Conservation (phyloP, 1,140 invertebrate species). For the Euschistus heros region DNA sequence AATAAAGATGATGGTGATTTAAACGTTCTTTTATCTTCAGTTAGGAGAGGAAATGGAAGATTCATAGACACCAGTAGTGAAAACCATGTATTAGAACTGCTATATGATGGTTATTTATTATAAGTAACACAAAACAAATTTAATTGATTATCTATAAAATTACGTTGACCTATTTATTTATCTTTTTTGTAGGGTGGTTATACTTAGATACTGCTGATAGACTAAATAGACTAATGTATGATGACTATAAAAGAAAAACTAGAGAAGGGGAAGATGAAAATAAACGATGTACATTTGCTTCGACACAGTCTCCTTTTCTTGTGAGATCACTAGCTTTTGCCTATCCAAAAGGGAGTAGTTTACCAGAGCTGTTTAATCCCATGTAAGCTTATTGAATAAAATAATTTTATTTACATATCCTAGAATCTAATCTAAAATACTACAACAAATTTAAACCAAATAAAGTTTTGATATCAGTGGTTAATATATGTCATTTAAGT, state of each 20-base stretch:
- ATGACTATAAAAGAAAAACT: slow-evolving; percentile 53
- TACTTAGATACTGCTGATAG: slow-evolving; percentile 54
- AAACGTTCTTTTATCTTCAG: slow-evolving; percentile 28
- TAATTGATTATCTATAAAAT: neutral
- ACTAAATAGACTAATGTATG: slow-evolving; percentile 52
- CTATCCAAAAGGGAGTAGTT: slow-evolving; percentile 47
- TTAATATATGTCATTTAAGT: no score
- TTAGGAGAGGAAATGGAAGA: slow-evolving; percentile 29
- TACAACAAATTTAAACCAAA: neutral
- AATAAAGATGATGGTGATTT: slow-evolving; percentile 28
- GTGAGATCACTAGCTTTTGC: slow-evolving; percentile 54
- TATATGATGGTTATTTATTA: slow-evolving; percentile 24
- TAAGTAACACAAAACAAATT: neutral
- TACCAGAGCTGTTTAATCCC: slow-evolving; percentile 48
- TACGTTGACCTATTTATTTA: neutral
- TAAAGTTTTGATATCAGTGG: neutral
- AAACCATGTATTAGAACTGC: slow-evolving; percentile 24
- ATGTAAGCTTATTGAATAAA: slow-evolving; percentile 43
- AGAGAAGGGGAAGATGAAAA: slow-evolving; percentile 43
- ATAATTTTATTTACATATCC: no score
- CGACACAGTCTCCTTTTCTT: slow-evolving; percentile 52
- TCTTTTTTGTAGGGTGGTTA: slow-evolving; percentile 38
- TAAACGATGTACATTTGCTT: slow-evolving; percentile 57
- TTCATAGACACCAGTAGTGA: slow-evolving; percentile 29
- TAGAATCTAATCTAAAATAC: no score